Conservation (phyloP, 2,797 vertebrate genomes). For the Adrianichthys oophorus region DNA sequence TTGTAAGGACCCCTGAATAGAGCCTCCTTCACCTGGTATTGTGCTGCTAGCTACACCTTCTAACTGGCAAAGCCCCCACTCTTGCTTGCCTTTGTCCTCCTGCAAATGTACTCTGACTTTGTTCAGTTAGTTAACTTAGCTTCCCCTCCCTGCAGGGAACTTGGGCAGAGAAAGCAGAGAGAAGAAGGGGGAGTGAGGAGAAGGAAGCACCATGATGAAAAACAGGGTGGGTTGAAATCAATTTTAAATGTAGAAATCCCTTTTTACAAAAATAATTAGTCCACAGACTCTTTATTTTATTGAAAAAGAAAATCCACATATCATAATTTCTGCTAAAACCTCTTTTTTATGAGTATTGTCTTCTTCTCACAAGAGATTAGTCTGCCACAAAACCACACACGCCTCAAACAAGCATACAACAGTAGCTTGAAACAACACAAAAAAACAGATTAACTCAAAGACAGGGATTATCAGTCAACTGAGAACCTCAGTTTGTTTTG, state of each 20-base stretch:
- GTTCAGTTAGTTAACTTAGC: slow-evolving; percentile 93
- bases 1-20: slow-evolving; percentile 69
- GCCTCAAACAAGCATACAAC: slow-evolving; percentile 20
- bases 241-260: no score
- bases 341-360: slow-evolving; percentile 13
- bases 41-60: slow-evolving; percentile 83
- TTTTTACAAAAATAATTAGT: no score
- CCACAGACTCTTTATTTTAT: no score
- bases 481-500: slow-evolving; percentile 59
- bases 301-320: background rate
- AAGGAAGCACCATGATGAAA: no score
- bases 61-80: slow-evolving; percentile 81
- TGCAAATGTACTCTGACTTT: slow-evolving; percentile 86
- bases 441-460: slow-evolving; percentile 70
- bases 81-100: slow-evolving; percentile 81
- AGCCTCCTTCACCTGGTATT: slow-evolving; percentile 90
- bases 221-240: no score
- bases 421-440: slow-evolving; percentile 40
- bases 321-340: slow-evolving; percentile 5
- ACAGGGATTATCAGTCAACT: slow-evolving; percentile 70
- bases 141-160: slow-evolving; percentile 87
- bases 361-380: slow-evolving; percentile 53
- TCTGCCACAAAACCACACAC: slow-evolving; percentile 22
- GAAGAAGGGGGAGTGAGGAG: slow-evolving; percentile 36
- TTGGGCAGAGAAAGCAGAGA: slow-evolving; percentile 46